These are phyloP conservation scores for Drosophila antonietae DNA, from an alignment of 2,888 invertebrate genomes.

Conservation along the genomic window DNA sequence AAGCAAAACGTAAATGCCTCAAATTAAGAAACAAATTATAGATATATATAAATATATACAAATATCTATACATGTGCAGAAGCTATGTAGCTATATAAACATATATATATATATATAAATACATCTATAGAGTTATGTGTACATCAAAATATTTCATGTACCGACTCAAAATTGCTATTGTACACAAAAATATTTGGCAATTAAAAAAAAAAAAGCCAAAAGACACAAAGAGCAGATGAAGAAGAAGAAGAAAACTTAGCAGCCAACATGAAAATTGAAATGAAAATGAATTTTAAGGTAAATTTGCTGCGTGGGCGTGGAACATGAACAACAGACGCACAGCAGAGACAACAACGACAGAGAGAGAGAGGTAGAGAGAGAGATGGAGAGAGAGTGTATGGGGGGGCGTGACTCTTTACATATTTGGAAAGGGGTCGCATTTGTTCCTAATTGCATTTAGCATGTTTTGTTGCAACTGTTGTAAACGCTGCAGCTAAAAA, in stretches of 20 bases:
- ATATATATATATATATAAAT: not conserved
- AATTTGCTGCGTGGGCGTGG: conserved; percentile 71
- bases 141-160: conserved; percentile 52
- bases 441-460: conserved; percentile 54
- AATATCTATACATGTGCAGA: not conserved
- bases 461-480: conserved; percentile 44
- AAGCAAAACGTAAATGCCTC: conserved; percentile 18
- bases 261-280: conserved; percentile 52
- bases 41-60: not conserved
- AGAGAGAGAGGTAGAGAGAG: no score
- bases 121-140: conserved; percentile 8
- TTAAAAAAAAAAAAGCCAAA: conserved; percentile 50
- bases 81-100: not conserved
- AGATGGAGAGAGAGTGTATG: no score
- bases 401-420: not conserved
- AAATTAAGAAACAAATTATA: conserved; percentile 18
- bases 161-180: conserved; percentile 49
- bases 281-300: conserved; percentile 73
- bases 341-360: not conserved
- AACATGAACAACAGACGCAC: conserved; percentile 40
- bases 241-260: conserved; percentile 19
- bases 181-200: conserved; percentile 68
- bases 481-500: conserved; percentile 20
- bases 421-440: conserved; percentile 3
- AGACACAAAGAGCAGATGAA: conserved; percentile 27